Conservation (phyloP, 2,113 vertebrate genomes). For the Neolamprologus falcicula region DNA sequence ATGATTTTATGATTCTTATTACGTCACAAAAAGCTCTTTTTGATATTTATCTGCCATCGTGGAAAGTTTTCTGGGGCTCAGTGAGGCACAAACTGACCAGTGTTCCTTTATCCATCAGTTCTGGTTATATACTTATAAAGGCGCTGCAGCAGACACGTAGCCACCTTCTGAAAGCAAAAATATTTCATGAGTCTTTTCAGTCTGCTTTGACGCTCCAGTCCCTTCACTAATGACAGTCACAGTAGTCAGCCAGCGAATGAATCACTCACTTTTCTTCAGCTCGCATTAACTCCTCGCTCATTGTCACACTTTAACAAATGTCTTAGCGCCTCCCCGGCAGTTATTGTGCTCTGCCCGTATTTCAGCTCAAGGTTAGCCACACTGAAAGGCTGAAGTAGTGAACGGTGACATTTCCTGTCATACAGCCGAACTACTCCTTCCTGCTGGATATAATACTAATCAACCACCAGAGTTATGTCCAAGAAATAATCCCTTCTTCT, state of each 20-base stretch:
- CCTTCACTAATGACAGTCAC: neutral
- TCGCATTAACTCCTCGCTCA: neutral
- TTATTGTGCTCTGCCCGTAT: neutral
- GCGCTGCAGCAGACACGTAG: neutral
- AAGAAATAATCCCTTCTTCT: neutral
- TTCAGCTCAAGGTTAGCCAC: conserved; percentile 6
- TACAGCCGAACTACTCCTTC: neutral
- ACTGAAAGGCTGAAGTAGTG: neutral
- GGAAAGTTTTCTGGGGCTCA: neutral
- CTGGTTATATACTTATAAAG: neutral
- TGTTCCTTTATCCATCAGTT: neutral
- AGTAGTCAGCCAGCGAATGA: neutral
- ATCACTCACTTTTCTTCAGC: neutral
- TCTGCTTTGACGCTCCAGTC: neutral
- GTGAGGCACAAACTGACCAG: neutral
- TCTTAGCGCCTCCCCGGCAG: neutral
- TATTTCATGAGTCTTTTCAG: neutral
- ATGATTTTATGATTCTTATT: neutral
- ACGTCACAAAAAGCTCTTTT: neutral
- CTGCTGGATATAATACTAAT: neutral
- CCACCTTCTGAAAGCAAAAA: neutral
- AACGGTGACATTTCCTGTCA: neutral
- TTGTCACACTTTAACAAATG: neutral
- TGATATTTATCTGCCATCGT: neutral
- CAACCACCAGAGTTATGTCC: neutral